phyloP scores from a whole-genome alignment of 2,888 invertebrate genomes.

The Epinotia nisella region DNA sequence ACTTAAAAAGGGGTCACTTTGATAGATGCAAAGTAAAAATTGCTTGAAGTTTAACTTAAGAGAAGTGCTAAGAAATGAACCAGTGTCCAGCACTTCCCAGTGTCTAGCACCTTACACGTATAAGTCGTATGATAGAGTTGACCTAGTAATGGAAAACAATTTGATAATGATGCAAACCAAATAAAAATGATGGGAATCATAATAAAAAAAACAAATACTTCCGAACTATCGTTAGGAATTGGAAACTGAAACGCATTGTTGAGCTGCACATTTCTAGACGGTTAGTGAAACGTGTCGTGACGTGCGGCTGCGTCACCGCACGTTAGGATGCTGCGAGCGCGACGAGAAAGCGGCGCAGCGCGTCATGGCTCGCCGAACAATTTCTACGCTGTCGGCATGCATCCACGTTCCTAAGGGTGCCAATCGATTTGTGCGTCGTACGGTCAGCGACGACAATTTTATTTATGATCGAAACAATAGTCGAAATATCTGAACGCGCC shows the following conservation, averaged over 20 bases:
- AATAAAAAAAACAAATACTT: background rate
- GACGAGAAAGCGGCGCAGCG: constrained; percentile 69
- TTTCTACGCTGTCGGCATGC: constrained; percentile 61
- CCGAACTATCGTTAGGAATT: background rate
- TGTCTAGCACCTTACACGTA: too few relatives aligned
- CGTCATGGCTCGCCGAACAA: constrained; percentile 76
- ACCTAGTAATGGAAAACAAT: background rate
- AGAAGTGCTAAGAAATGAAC: too few relatives aligned
- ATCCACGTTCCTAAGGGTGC: constrained; percentile 33
- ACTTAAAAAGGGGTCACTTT: too few relatives aligned
- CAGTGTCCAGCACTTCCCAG: too few relatives aligned
- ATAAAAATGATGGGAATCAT: background rate
- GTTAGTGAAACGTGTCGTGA: constrained; percentile 70
- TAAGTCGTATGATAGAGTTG: background rate
- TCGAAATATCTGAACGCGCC: background rate
- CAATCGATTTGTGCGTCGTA: constrained; percentile 30
- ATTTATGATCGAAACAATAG: background rate
- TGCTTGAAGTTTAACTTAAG: too few relatives aligned
- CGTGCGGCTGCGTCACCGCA: constrained; percentile 64
- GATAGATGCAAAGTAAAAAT: too few relatives aligned
- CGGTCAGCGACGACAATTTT: background rate
- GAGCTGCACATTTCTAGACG: constrained; percentile 38
- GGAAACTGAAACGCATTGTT: background rate
- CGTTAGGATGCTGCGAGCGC: constrained; percentile 51
- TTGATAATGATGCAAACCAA: background rate